These are phyloP conservation scores for Plectrocnemia conspersa DNA, from an alignment of 1,140 invertebrate species.

Conservation along the genomic window DNA sequence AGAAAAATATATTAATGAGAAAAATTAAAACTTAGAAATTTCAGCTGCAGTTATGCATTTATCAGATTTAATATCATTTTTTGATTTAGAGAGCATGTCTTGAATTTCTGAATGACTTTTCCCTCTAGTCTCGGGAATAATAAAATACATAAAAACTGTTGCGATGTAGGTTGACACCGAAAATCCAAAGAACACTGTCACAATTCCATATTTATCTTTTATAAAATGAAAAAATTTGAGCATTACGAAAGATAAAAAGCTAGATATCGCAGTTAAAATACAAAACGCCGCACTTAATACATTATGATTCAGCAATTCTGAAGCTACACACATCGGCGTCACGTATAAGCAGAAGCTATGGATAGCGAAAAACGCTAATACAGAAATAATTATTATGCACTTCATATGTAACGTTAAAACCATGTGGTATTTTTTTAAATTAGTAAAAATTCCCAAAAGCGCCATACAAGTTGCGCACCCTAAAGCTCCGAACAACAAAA, in stretches of 20 bases:
- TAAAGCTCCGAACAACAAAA: constrained; percentile 11
- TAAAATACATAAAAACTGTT: constrained; percentile 7
- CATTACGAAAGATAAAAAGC: constrained; percentile 12
- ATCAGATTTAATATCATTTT: too few species aligned
- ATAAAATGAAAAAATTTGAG: constrained; percentile 23
- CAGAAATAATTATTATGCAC: too few species aligned
- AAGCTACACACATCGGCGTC: too few species aligned
- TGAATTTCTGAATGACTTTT: constrained; percentile 29
- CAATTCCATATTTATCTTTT: constrained; percentile 13
- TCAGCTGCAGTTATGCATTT: too few species aligned
- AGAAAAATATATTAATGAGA: too few species aligned
- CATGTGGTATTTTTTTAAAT: too few species aligned
- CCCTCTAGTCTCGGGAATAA: constrained; percentile 25
- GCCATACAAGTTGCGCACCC: constrained; percentile 18
- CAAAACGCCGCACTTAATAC: too few species aligned
- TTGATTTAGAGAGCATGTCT: constrained; percentile 14
- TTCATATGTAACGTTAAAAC: too few species aligned
- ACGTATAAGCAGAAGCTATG: too few species aligned
- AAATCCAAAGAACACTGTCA: constrained; percentile 13
- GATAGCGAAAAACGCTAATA: too few species aligned
- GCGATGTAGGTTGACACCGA: constrained; percentile 7
- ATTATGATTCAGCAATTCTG: too few species aligned
- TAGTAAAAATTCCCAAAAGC: constrained; percentile 14
- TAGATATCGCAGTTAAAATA: constrained; percentile 20
- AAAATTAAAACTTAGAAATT: too few species aligned